phyloP scores from a whole-genome alignment of 2,888 invertebrate species.

The Pyrochroa serraticornis region DNA sequence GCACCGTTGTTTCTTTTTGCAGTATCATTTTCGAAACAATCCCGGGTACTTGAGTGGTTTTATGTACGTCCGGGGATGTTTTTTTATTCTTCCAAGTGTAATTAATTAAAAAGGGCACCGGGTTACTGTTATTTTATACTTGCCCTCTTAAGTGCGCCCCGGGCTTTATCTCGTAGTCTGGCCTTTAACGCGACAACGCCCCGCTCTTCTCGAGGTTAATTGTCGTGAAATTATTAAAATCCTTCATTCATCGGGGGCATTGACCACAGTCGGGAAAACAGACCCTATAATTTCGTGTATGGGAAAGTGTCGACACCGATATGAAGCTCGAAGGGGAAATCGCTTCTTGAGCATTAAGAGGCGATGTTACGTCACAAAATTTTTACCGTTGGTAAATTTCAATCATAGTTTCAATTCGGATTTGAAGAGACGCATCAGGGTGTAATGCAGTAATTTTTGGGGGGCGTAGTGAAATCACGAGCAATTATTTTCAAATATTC shows the following conservation, averaged over 20 bases:
- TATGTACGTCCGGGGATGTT: slow-evolving; percentile 20
- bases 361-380: background rate
- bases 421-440: background rate
- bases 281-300: no score
- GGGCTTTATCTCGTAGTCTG: slow-evolving; percentile 8
- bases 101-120: slow-evolving; percentile 30
- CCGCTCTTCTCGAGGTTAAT: slow-evolving; percentile 4
- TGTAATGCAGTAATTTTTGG: background rate
- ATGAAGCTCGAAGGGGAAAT: background rate
- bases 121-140: slow-evolving; percentile 27
- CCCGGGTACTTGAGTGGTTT: slow-evolving; percentile 22
- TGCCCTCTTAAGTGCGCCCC: slow-evolving; percentile 6
- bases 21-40: slow-evolving; percentile 23
- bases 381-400: background rate
- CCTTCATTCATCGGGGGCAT: background rate
- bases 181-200: background rate
- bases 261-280: background rate
- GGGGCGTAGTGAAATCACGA: background rate
- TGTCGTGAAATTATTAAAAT: slow-evolving; percentile 5
- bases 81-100: slow-evolving; percentile 25
- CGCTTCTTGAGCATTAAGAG: background rate
- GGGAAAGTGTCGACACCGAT: no score
- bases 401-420: background rate
- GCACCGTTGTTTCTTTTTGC: slow-evolving; percentile 9
- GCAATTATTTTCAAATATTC: background rate